Evolutionary conservation across 2,888 invertebrate species (phyloP), one percentile per base, ranked within the genome.

Genomic region (Drosophila melanosoma): DNA sequence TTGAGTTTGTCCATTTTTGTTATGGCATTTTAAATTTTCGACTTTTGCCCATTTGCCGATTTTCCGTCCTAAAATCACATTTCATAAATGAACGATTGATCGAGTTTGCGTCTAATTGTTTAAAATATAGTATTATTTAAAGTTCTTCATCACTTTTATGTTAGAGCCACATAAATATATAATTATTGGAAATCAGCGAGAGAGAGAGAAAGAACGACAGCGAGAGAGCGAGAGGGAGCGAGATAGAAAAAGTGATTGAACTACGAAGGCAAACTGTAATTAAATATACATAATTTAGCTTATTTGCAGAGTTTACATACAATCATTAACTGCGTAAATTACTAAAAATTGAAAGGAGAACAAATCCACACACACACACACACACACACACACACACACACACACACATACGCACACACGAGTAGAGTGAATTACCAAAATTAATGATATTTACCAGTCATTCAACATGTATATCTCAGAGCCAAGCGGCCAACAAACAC

Each of bases 391-490:
- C 35, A 26, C 33, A 51, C 20, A 35, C 20, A 35, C 52, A 53
- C 56, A 56, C 45, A 58, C 38, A 36, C 17, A 53, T 20, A 35
- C 35, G 35, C 48, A 51, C 59, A 51, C 52, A 54, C 33, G 1
- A 52, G 38, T 35, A 8, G 5, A n/a, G 57, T 48, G 53, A 79
- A 59, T 62, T 45, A 35, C 33, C 75, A 69, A 74, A 52, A 48
- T 58, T 52, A 54, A 61, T 58, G 17, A 12, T 62, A 65, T 36
- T 65, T 38, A 61, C 48, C 42, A 38, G 59, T 79, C 80, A 77
- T 66, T 51, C 61, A 75, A 33, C 79, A 74, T 45, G 51, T 45
- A 15, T 15, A 45, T 20, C 45, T 45, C 69, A 79, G 79, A n/a
- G 23, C 11, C 11, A 53, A 29, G 5, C 20, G n/a, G 6, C 5